phyloP scores from a whole-genome alignment of 2,888 invertebrate genomes.

The Morinoia aosen region DNA sequence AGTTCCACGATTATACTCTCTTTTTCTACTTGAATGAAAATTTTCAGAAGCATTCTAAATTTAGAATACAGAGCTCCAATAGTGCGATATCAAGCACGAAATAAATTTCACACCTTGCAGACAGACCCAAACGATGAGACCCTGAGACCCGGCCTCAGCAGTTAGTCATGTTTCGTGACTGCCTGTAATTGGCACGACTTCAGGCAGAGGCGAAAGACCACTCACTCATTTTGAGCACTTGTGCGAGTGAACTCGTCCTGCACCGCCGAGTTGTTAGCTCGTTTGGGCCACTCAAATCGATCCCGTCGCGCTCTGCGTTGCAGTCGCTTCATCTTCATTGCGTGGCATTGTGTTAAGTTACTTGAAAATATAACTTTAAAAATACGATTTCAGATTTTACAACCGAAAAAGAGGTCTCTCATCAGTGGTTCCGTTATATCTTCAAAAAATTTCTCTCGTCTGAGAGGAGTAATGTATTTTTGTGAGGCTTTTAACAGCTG shows the following conservation, averaged over 20 bases:
- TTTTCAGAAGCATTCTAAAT: too few relatives aligned
- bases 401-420: background rate
- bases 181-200: slow-evolving; percentile 8
- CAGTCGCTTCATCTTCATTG: background rate
- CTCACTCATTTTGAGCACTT: background rate
- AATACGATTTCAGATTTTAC: background rate
- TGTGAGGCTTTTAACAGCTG: background rate
- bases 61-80: too few relatives aligned
- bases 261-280: background rate
- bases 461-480: too few relatives aligned
- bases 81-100: too few relatives aligned
- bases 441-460: too few relatives aligned
- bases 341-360: too few relatives aligned
- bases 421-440: background rate
- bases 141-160: background rate
- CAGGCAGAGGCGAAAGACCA: background rate
- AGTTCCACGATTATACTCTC: too few relatives aligned
- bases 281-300: background rate
- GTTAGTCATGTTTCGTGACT: slow-evolving; percentile 24
- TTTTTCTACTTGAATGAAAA: background rate
- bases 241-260: background rate
- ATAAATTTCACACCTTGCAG: background rate
- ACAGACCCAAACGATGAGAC: background rate
- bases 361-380: too few relatives aligned
- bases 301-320: background rate